These are phyloP conservation scores for Chrysocyon brachyurus DNA, from an alignment of 2,797 vertebrate species.

Conservation along the genomic window DNA sequence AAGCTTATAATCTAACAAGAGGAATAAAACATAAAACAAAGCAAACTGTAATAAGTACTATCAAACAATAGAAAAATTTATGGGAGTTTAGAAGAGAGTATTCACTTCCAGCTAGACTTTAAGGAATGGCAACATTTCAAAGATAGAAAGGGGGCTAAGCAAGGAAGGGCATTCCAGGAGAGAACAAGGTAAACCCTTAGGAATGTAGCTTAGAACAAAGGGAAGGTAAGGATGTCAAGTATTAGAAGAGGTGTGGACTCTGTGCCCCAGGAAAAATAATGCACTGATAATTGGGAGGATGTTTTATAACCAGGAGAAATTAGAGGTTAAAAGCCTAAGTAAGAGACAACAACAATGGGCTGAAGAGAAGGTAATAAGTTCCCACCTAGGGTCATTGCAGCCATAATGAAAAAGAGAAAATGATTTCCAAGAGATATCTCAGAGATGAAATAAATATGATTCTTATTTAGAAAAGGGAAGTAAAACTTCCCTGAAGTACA, in stretches of 20 bases:
- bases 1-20: slow-evolving; percentile 21
- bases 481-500: background rate
- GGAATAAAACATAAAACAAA: slow-evolving; percentile 25
- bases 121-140: background rate
- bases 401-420: background rate
- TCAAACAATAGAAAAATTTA: background rate
- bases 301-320: background rate
- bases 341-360: background rate
- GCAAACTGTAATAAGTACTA: background rate
- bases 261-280: background rate
- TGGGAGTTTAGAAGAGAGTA: background rate
- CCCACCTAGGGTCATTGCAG: background rate
- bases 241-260: background rate
- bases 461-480: background rate
- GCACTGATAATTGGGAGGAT: background rate
- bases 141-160: background rate
- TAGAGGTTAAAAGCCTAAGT: background rate
- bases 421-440: background rate
- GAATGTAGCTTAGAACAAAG: background rate
- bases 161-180: background rate
- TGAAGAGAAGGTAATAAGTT: background rate
- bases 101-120: background rate
- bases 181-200: background rate
- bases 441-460: background rate
- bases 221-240: background rate